A percentile compares a stretch with the other conserved stretches of the same genome.
These are phyloP conservation scores for Maconellicoccus hirsutus DNA, from an alignment of 1,140 invertebrate species.

Conservation along the genomic window DNA sequence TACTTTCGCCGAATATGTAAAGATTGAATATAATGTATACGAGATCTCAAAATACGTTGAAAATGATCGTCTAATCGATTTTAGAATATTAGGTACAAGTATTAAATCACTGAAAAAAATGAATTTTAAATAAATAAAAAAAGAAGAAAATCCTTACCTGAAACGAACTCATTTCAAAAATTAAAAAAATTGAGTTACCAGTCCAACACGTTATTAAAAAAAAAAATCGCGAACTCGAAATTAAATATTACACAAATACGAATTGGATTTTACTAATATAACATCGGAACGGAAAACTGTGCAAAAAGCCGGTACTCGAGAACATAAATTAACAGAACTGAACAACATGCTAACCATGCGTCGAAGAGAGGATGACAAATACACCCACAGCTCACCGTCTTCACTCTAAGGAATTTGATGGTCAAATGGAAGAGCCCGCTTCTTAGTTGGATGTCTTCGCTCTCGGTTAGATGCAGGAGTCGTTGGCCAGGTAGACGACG, in stretches of 20 bases:
- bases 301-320: neutral
- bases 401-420: conserved; percentile 16
- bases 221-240: conserved; percentile 7
- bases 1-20: too few species aligned
- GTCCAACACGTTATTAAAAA: neutral
- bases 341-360: neutral
- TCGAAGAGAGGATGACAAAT: neutral
- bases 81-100: too few species aligned
- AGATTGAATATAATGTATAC: too few species aligned
- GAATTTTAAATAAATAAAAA: neutral
- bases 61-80: too few species aligned
- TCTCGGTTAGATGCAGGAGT: conserved; percentile 9
- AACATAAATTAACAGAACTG: neutral
- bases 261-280: neutral
- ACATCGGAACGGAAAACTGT: neutral
- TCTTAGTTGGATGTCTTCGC: neutral
- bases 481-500: conserved; percentile 17
- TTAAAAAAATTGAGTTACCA: neutral
- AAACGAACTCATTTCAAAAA: neutral
- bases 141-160: neutral
- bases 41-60: too few species aligned
- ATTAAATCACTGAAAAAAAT: too few species aligned
- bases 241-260: neutral
- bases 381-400: conserved; percentile 15
- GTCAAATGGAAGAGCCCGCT: neutral